These are phyloP conservation scores for Chaetogeoica ovagalla DNA, from an alignment of 2,888 invertebrate species.

Conservation along the genomic window DNA sequence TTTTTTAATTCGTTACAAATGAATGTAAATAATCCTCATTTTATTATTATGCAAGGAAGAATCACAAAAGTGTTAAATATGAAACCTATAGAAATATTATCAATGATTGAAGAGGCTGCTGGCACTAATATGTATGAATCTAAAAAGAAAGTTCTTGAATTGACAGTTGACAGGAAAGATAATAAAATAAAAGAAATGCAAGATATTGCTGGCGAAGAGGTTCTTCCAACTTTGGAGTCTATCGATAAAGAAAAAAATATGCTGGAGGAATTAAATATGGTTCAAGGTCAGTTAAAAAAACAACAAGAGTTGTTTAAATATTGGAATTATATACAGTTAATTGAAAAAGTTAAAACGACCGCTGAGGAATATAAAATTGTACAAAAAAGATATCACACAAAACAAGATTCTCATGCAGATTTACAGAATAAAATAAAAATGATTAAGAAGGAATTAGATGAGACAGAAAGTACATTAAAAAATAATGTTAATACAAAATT, in stretches of 20 bases:
- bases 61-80: slow-evolving; percentile 98
- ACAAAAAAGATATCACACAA: slow-evolving; percentile 56
- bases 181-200: slow-evolving; percentile 75
- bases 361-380: slow-evolving; percentile 63
- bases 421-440: slow-evolving; percentile 67
- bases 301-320: slow-evolving; percentile 18
- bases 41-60: slow-evolving; percentile 98
- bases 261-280: slow-evolving; percentile 37
- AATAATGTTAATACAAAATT: background rate
- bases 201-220: slow-evolving; percentile 39
- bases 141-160: slow-evolving; percentile 84
- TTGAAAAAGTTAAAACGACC: background rate
- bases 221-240: slow-evolving; percentile 29
- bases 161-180: slow-evolving; percentile 90
- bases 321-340: slow-evolving; percentile 23
- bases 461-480: background rate
- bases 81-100: slow-evolving; percentile 95
- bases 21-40: slow-evolving; percentile 99
- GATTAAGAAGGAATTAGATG: slow-evolving; percentile 61
- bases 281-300: slow-evolving; percentile 28
- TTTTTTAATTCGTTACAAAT: slow-evolving; percentile 95
- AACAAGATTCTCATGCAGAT: slow-evolving; percentile 63
- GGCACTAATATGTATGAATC: slow-evolving; percentile 96
- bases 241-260: slow-evolving; percentile 41
- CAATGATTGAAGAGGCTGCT: slow-evolving; percentile 98